Percentiles rank a stretch among this genome's conserved stretches.
Conservation (phyloP, 1,140 invertebrate genomes). For the Leptoteleia sp. region DNA sequence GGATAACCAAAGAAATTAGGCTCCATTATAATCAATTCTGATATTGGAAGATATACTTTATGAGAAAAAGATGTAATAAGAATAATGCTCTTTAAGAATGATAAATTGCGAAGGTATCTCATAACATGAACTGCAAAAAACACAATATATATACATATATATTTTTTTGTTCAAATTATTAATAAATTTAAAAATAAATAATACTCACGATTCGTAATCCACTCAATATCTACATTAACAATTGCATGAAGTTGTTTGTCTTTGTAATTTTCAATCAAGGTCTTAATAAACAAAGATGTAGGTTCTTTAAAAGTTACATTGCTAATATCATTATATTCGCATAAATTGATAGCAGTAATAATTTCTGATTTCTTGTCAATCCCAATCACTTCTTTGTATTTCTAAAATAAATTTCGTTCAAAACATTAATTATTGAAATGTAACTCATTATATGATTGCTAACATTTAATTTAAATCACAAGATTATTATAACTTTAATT, state of each 20-base stretch:
- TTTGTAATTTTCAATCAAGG: not conserved
- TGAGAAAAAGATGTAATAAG: conserved; percentile 33
- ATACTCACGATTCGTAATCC: conserved; percentile 37
- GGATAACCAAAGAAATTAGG: conserved; percentile 17
- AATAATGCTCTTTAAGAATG: conserved; percentile 21
- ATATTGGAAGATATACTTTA: conserved; percentile 48
- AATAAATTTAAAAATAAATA: not conserved
- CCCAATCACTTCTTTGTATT: conserved; percentile 12
- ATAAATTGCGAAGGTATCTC: conserved; percentile 20
- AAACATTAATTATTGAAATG: too few species aligned
- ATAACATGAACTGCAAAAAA: conserved; percentile 27
- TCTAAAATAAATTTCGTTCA: too few species aligned
- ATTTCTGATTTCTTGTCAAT: conserved; percentile 16
- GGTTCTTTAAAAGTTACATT: conserved; percentile 9
- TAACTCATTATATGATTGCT: too few species aligned
- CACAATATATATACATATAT: not conserved
- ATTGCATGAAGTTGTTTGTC: conserved; percentile 22
- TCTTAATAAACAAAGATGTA: not conserved
- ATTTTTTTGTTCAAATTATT: not conserved
- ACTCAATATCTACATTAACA: conserved; percentile 27
- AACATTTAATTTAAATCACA: too few species aligned
- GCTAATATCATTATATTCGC: conserved; percentile 12
- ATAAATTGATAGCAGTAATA: not conserved
- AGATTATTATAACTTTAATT: too few species aligned
- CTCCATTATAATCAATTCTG: conserved; percentile 27